Evolutionary conservation across 2,113 vertebrate species (phyloP), one percentile per base, ranked within the genome.

Genomic region (Engystomops pustulosus): DNA sequence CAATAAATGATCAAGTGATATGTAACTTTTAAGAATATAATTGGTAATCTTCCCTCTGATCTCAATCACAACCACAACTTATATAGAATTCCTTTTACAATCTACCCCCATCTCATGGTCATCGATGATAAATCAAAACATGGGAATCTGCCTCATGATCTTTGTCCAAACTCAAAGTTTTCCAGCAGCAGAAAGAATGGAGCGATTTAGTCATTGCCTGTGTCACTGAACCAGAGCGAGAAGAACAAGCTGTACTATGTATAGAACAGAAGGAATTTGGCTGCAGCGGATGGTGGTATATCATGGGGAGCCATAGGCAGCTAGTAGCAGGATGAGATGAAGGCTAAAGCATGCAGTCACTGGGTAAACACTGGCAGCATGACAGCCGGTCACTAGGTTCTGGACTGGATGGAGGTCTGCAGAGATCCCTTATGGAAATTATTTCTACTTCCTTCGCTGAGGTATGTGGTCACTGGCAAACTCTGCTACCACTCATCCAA

Each of bases 211-310:
- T 83, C 71, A 67, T 67, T 20, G 15, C 17, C 62, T 36, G 60
- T 17, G 27, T 65, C 60, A 65, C 49, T 65, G 55, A 62, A 74
- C 30, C 44, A 53, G 27, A 55, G 34, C 41, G 23, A 32, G 25
- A 14, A 18, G 81, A 75, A 75, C 70, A 75, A 30, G 44, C 14
- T 45, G 69, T 49, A 20, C 67, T 60, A 58, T 83, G 36, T 62
- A 74, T 71, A 83, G 70, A 25, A 44, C 53, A n/a, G 25, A 12
- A 75, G 70, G 69, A 75, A 65, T 83, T 41, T 62, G 80, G 69
- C 80, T 62, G 27, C 38, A 44, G 68, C n/a, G 27, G 55, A 20
- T 51, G 49, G 49, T 65, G 32, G 34, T 72, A 41, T 3, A 60
- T 51, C 23, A 38, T 30, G 11, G 20, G 47, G 27, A 81, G 23